These are phyloP conservation scores for Typhlomys cinereus DNA, from an alignment of 2,113 vertebrate species.

Conservation along the genomic window DNA sequence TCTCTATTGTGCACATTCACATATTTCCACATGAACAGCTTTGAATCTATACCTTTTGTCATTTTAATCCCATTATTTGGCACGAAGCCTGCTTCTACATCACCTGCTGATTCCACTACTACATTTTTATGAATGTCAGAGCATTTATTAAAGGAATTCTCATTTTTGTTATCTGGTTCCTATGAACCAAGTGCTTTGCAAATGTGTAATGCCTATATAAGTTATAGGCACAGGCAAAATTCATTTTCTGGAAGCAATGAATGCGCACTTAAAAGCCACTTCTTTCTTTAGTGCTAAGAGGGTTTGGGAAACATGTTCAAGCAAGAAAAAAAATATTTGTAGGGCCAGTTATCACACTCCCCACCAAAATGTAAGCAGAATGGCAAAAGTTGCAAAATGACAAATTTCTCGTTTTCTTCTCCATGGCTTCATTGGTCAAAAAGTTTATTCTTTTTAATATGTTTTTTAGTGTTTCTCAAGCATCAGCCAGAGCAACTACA, in stretches of 20 bases:
- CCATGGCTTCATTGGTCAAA: background rate
- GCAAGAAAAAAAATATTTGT: background rate
- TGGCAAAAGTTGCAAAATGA: slow-evolving; percentile 26
- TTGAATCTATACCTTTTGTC: slow-evolving; percentile 30
- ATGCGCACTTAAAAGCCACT: background rate
- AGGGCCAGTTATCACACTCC: background rate
- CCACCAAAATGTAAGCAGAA: background rate
- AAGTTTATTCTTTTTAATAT: background rate
- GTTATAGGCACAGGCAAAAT: slow-evolving; percentile 53
- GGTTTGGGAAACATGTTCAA: background rate
- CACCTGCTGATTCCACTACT: slow-evolving; percentile 28
- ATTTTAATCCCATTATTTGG: slow-evolving; percentile 53
- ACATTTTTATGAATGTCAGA: slow-evolving; percentile 66
- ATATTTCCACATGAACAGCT: slow-evolving; percentile 16
- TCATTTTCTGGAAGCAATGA: slow-evolving; percentile 65
- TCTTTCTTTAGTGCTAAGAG: slow-evolving; percentile 46
- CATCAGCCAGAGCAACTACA: background rate
- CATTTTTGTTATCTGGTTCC: slow-evolving; percentile 58
- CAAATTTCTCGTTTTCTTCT: slow-evolving; percentile 48
- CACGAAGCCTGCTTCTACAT: slow-evolving; percentile 20
- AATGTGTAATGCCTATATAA: slow-evolving; percentile 51
- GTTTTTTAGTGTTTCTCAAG: background rate
- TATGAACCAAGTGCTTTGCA: slow-evolving; percentile 64
- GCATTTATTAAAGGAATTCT: slow-evolving; percentile 61
- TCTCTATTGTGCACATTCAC: slow-evolving; percentile 49